phyloP scores from a whole-genome alignment of 2,888 invertebrate genomes.

The Mimumesa dahlbomi region DNA sequence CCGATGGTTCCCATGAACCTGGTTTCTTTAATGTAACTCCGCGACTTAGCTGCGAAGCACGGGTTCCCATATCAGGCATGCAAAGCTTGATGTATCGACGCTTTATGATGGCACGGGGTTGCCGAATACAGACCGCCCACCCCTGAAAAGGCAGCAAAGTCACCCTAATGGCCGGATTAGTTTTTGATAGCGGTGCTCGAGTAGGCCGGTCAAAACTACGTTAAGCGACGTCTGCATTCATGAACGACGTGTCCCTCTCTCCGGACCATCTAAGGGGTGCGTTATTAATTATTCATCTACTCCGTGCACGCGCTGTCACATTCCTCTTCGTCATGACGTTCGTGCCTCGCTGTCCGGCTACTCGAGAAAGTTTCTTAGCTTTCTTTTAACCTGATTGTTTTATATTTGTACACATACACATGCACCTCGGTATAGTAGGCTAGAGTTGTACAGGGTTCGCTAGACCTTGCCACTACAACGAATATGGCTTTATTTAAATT shows the following conservation, averaged over 20 bases:
- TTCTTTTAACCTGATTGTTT: too few species aligned
- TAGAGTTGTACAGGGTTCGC: too few species aligned
- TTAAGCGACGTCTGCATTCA: constrained; percentile 63
- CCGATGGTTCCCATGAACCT: constrained; percentile 52
- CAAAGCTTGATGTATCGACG: constrained; percentile 80
- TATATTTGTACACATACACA: too few species aligned
- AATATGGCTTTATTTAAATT: too few species aligned
- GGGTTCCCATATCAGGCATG: constrained; percentile 79
- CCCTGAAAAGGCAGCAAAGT: constrained; percentile 72
- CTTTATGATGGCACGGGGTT: constrained; percentile 72
- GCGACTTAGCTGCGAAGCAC: constrained; percentile 57
- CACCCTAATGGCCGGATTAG: constrained; percentile 79
- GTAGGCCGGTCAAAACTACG: constrained; percentile 38
- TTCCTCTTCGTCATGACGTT: constrained; percentile 22
- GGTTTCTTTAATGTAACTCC: constrained; percentile 58
- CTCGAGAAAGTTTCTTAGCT: too few species aligned
- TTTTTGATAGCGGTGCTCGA: constrained; percentile 66
- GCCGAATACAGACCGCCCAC: constrained; percentile 77
- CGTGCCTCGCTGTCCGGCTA: background rate
- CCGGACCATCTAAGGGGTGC: background rate
- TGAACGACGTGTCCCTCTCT: constrained; percentile 44
- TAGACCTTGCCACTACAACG: too few species aligned
- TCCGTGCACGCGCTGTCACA: constrained; percentile 26
- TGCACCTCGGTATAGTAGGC: too few species aligned
- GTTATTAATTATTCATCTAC: constrained; percentile 61